phyloP scores from a whole-genome alignment of 2,888 invertebrate genomes.

The Bombyx huttoni region DNA sequence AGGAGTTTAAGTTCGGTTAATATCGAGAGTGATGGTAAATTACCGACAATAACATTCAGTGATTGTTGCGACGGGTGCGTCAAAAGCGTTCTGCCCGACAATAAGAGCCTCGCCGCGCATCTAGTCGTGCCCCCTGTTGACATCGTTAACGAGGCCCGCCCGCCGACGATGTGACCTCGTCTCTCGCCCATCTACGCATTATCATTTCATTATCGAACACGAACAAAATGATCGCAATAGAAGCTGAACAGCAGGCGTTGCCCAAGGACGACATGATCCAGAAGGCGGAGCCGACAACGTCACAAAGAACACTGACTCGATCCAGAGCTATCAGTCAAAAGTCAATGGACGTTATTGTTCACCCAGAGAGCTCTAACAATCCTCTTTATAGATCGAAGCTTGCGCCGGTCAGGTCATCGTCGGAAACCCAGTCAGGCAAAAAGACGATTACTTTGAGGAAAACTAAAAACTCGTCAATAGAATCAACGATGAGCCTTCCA shows the following conservation, averaged over 20 bases:
- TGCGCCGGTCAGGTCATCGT: conserved; percentile 57
- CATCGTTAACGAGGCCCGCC: conserved; percentile 54
- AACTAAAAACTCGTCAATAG: conserved; percentile 66
- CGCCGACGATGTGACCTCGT: conserved; percentile 55
- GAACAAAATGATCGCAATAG: conserved; percentile 57
- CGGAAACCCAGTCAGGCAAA: conserved; percentile 61
- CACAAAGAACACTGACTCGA: conserved; percentile 70
- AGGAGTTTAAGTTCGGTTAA: conserved; percentile 43
- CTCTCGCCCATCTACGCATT: conserved; percentile 8
- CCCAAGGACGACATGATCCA: conserved; percentile 45
- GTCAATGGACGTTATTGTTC: conserved; percentile 71
- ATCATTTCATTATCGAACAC: background rate
- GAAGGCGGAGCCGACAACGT: conserved; percentile 48
- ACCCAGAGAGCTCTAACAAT: conserved; percentile 57
- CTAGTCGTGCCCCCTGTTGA: conserved; percentile 60
- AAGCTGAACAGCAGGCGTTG: conserved; percentile 47
- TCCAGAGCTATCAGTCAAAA: conserved; percentile 75
- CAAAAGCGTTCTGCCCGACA: conserved; percentile 35
- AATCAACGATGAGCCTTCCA: conserved; percentile 67
- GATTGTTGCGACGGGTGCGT: conserved; percentile 54
- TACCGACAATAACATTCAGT: conserved; percentile 64
- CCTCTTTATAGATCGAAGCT: conserved; percentile 61
- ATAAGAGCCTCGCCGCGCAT: conserved; percentile 46
- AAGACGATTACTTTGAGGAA: conserved; percentile 57
- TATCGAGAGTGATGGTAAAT: conserved; percentile 49